Conservation (phyloP, 2,888 invertebrate genomes). For the Cephus spinipes region DNA sequence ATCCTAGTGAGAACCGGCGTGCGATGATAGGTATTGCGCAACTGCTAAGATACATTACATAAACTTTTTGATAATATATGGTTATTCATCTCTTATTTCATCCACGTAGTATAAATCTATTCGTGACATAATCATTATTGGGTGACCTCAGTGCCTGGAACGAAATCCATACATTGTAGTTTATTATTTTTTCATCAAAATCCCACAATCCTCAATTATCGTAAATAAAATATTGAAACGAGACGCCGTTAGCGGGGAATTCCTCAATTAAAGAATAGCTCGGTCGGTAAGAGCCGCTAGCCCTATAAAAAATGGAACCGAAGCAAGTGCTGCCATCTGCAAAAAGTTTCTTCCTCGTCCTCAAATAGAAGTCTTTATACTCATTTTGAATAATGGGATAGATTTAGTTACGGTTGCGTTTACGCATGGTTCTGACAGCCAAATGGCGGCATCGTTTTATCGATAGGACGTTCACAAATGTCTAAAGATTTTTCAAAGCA, state of each 20-base stretch:
- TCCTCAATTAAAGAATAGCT: not conserved
- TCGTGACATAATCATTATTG: not conserved
- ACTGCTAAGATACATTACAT: slow-evolving; percentile 28
- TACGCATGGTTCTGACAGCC: not conserved
- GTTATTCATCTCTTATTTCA: not conserved
- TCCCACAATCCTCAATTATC: not conserved
- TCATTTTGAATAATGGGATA: not conserved
- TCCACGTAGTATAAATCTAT: not conserved
- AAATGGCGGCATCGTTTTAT: not conserved
- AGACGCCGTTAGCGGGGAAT: not conserved
- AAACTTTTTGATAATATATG: slow-evolving; percentile 10
- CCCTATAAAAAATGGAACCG: not conserved
- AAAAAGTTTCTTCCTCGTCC: not conserved
- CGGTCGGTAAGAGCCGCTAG: not conserved
- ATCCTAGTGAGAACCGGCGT: slow-evolving; percentile 11
- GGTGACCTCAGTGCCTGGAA: not conserved
- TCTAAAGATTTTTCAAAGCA: not conserved
- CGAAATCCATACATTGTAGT: not conserved
- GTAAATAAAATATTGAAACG: not conserved
- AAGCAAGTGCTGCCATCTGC: not conserved
- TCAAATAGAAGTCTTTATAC: not conserved
- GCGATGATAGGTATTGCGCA: slow-evolving; percentile 27
- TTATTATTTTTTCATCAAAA: not conserved
- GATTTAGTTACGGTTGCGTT: not conserved
- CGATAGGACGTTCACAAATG: not conserved